Percentiles rank a stretch among this genome's conserved stretches.
Evolutionary conservation across 2,888 invertebrate genomes (phyloP).

Genomic region (Phytoseiulus persimilis): DNA sequence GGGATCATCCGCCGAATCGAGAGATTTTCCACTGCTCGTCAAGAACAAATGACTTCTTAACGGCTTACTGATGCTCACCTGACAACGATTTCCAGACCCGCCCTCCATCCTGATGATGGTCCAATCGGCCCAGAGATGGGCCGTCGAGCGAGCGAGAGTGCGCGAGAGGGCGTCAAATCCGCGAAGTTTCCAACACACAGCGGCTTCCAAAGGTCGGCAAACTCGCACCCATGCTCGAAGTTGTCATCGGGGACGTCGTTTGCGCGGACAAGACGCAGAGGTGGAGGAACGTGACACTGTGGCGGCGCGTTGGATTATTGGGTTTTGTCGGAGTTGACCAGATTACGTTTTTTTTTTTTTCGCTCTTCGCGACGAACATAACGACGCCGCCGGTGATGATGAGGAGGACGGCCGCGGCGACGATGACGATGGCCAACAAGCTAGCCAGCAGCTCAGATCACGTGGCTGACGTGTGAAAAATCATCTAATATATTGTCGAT

Average conservation of each 20-base stretch:
- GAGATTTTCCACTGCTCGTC: too few relatives aligned
- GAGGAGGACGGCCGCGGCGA: neutral
- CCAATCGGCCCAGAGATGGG: too few relatives aligned
- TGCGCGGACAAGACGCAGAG: neutral
- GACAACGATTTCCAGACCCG: too few relatives aligned
- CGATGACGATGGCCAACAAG: neutral
- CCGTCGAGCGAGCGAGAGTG: too few relatives aligned
- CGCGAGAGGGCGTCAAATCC: too few relatives aligned
- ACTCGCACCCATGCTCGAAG: neutral
- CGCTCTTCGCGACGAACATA: neutral
- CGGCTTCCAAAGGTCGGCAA: neutral
- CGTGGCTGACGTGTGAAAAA: neutral
- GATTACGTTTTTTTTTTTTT: neutral
- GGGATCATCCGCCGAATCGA: too few relatives aligned
- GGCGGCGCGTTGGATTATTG: neutral
- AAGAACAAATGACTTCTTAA: too few relatives aligned
- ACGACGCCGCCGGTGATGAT: neutral
- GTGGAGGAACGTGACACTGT: neutral
- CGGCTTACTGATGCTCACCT: too few relatives aligned
- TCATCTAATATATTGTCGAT: neutral
- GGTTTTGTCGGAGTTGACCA: neutral
- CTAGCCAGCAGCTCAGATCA: neutral
- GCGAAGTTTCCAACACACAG: too few relatives aligned
- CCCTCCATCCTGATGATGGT: too few relatives aligned
- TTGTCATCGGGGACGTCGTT: neutral